Evolutionary conservation across 2,113 vertebrate species (phyloP).

Genomic region (Pantherophis guttatus): DNA sequence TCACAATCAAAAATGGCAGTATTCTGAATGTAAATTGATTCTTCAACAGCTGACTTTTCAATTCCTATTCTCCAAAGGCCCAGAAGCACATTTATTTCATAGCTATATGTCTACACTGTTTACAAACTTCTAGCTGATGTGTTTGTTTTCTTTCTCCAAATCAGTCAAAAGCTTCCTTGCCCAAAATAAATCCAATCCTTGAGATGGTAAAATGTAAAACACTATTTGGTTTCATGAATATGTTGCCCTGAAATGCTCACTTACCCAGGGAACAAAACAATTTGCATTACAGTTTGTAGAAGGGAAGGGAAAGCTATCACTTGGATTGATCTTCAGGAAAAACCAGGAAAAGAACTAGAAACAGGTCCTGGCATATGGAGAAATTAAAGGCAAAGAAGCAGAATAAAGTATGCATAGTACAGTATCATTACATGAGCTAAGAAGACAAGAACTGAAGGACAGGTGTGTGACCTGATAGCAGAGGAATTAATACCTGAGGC

Average conservation of each 20-base stretch:
- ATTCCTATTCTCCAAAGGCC: conserved; percentile 29
- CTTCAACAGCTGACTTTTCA: conserved; percentile 36
- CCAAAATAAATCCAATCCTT: neutral
- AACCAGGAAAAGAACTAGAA: neutral
- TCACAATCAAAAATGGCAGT: neutral
- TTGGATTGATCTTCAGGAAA: neutral
- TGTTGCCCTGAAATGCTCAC: neutral
- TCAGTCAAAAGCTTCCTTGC: neutral
- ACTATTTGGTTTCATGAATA: neutral
- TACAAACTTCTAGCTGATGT: neutral
- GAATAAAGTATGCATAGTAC: neutral
- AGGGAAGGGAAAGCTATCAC: neutral
- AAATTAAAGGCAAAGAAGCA: neutral
- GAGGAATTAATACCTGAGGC: neutral
- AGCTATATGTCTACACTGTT: conserved; percentile 16
- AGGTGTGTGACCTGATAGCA: neutral
- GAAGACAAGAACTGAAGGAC: neutral
- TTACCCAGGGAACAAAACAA: neutral
- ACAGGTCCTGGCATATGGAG: neutral
- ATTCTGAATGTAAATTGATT: conserved; percentile 39
- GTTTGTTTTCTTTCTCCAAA: neutral
- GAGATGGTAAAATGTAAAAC: neutral
- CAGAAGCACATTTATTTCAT: conserved; percentile 38
- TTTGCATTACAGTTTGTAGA: neutral
- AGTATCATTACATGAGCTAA: neutral